phyloP scores from a whole-genome alignment of 2,888 invertebrate species.

The Pollenia angustigena region DNA sequence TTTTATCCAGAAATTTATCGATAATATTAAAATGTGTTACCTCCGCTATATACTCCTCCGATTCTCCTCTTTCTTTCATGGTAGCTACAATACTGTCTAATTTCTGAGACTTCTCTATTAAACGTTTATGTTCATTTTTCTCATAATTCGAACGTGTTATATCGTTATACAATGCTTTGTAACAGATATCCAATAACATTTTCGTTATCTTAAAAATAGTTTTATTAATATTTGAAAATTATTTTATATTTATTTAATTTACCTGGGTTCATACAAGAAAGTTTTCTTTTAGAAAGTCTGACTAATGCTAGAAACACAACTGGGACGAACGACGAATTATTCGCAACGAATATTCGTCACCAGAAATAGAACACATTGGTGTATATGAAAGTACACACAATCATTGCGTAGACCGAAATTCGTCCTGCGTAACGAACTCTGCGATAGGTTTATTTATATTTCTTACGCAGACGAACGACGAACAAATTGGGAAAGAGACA shows the following conservation, averaged over 20 bases:
- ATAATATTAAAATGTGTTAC: constrained; percentile 83
- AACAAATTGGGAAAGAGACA: too few species aligned
- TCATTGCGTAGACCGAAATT: too few species aligned
- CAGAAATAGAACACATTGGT: too few species aligned
- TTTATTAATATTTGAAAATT: neutral
- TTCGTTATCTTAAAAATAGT: constrained; percentile 85
- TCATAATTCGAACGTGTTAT: constrained; percentile 88
- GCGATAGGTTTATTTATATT: too few species aligned
- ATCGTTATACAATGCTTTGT: constrained; percentile 89
- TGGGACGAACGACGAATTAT: too few species aligned
- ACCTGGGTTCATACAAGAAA: too few species aligned
- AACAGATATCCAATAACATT: constrained; percentile 89
- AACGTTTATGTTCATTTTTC: constrained; percentile 88
- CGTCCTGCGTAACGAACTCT: too few species aligned
- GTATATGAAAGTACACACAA: too few species aligned
- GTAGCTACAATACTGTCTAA: constrained; percentile 92
- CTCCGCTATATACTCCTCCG: constrained; percentile 91
- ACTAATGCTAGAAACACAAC: too few species aligned
- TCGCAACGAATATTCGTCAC: too few species aligned
- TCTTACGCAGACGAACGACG: too few species aligned
- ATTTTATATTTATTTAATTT: neutral
- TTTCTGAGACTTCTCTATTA: constrained; percentile 94
- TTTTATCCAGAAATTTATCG: neutral
- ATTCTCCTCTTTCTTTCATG: constrained; percentile 91
- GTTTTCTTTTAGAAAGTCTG: too few species aligned